A percentile compares a stretch with the other conserved stretches of the same genome.
phyloP scores from a whole-genome alignment of 2,888 invertebrate species.

The Hesperia comma region DNA sequence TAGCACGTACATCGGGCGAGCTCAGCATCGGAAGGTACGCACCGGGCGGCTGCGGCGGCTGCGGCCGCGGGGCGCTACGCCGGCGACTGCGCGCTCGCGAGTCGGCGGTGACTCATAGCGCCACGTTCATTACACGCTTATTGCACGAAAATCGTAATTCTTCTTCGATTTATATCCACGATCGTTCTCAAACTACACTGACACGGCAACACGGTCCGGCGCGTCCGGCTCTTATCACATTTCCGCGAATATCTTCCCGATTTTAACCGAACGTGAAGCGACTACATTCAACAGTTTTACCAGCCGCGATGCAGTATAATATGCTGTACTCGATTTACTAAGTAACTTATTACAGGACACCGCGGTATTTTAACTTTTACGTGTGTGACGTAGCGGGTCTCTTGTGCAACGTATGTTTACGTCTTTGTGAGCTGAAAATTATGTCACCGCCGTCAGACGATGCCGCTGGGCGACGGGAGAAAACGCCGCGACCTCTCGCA shows the following conservation, averaged over 20 bases:
- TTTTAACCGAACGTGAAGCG: not conserved
- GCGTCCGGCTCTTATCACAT: not conserved
- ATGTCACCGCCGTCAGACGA: not conserved
- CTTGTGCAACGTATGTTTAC: conserved; percentile 5
- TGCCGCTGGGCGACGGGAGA: not conserved
- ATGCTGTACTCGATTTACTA: not conserved
- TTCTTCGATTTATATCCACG: conserved; percentile 11
- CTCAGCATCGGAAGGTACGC: conserved; percentile 18
- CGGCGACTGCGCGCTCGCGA: conserved; percentile 23
- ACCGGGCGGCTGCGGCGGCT: conserved; percentile 6
- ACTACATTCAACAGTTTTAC: conserved; percentile 2
- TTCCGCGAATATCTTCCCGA: not conserved
- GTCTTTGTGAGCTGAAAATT: conserved; percentile 1
- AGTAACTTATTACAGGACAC: not conserved
- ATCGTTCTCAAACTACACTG: conserved; percentile 6
- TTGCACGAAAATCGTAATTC: conserved; percentile 22
- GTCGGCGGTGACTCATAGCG: conserved; percentile 37
- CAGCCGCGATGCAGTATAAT: not conserved
- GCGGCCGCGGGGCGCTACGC: conserved; percentile 18
- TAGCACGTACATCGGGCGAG: conserved; percentile 16
- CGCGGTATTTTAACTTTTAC: not conserved
- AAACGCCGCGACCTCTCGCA: conserved; percentile 11
- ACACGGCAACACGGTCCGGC: conserved; percentile 4
- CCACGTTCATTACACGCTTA: conserved; percentile 38
- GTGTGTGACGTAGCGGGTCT: conserved; percentile 1